A percentile compares a stretch with the other conserved stretches of the same genome.
Conservation (phyloP, 2,888 invertebrate species). For the Oligia latruncula region DNA sequence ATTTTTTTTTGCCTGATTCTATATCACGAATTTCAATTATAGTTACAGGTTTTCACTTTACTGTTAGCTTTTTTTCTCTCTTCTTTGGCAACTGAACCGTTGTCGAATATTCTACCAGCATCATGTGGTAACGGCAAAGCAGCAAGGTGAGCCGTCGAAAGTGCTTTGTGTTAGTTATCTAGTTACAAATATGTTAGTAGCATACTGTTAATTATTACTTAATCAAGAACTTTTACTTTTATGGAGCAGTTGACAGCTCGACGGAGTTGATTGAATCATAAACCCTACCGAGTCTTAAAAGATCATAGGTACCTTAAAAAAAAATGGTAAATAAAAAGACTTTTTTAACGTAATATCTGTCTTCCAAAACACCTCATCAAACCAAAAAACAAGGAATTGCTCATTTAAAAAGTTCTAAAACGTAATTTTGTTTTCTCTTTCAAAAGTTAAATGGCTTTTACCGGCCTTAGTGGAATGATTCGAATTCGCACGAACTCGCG, state of each 20-base stretch:
- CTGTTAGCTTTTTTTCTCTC: background rate
- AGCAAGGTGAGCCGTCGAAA: too few species aligned
- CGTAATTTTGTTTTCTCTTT: slow-evolving; percentile 58
- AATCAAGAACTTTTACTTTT: background rate
- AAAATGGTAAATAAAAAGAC: slow-evolving; percentile 15
- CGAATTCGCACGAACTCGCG: slow-evolving; percentile 34
- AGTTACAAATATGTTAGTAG: too few species aligned
- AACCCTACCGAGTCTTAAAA: background rate
- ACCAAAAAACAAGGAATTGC: slow-evolving; percentile 39
- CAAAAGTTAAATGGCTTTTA: slow-evolving; percentile 63
- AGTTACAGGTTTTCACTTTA: background rate
- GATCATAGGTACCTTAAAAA: background rate
- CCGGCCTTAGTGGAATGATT: slow-evolving; percentile 53
- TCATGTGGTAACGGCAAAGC: too few species aligned
- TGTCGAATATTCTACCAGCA: too few species aligned
- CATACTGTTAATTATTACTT: background rate
- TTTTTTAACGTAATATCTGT: slow-evolving; percentile 18
- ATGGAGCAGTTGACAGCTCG: background rate
- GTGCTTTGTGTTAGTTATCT: too few species aligned
- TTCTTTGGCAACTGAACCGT: background rate
- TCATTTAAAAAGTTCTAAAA: slow-evolving; percentile 55
- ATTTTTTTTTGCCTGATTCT: background rate
- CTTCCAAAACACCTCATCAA: slow-evolving; percentile 34
- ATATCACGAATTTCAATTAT: too few species aligned
- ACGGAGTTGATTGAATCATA: background rate